phyloP scores from a whole-genome alignment of 2,888 invertebrate genomes.

The Meta bourneti region DNA sequence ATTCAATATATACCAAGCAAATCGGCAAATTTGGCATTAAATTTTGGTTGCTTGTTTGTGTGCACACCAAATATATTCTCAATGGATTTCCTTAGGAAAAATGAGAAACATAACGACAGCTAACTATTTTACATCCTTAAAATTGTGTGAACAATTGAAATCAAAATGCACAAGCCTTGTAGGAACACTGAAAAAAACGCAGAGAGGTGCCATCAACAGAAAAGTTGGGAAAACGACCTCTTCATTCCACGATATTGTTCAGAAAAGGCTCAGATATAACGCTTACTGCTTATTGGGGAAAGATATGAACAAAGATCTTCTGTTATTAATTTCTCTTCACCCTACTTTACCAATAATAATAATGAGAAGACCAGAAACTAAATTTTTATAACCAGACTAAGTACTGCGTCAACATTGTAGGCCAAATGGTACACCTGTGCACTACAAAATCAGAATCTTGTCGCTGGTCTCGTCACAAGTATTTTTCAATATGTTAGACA shows the following conservation, averaged over 20 bases:
- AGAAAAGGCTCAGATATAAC: not conserved
- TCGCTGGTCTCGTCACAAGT: not conserved
- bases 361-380: not conserved
- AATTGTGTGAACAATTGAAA: conserved; percentile 25
- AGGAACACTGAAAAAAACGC: conserved; percentile 14
- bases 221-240: not conserved
- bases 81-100: not conserved
- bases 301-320: not conserved
- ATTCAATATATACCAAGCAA: conserved; percentile 35
- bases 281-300: not conserved
- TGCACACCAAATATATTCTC: conserved; percentile 8
- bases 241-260: not conserved
- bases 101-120: conserved; percentile 17
- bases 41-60: conserved; percentile 18
- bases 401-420: not conserved
- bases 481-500: not conserved
- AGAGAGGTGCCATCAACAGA: not conserved
- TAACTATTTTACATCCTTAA: conserved; percentile 23
- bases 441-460: not conserved
- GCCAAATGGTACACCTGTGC: not conserved
- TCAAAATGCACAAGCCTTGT: conserved; percentile 20
- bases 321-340: not conserved
- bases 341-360: not conserved
- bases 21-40: not conserved
- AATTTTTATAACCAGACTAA: not conserved